Base-by-base conservation (phyloP, 2,113 vertebrate genomes). In the Podiceps cristatus region DNA sequence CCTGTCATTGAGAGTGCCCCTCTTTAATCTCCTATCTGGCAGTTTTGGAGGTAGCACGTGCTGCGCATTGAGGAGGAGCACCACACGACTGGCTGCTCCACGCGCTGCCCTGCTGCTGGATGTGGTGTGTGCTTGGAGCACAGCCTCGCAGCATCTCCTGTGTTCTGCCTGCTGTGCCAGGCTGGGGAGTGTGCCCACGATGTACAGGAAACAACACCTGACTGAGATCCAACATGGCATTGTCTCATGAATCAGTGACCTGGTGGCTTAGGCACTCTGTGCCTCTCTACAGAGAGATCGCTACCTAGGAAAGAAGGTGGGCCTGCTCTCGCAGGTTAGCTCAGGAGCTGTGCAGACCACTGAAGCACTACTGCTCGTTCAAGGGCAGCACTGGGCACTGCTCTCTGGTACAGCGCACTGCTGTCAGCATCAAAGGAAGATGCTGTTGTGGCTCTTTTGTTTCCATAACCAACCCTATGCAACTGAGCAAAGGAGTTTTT, bases 371-470 rank as follows among this genome's bases (percentile, higher is more conserved):
- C 28, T 1, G 0, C 37, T 78, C 14, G 89, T 83, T 42, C 84
- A 89, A 14, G 10, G 40, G 8, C 64, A 85, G 78, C 4, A 2
- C 45, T 73, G 78, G 27, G 8, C 1, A 3, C 63, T 44, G 44
- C 52, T 90, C n/a, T 50, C 28, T 50, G 33, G 52, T 50, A 55
- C 28, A 91, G 50, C 50, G 37, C 16, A 17, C 33, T 69, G 66
- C 67, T 86, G 35, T 27, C 53, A 11, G 68, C 8, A 52, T 60
- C 67, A 76, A 40, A 88, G 50, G 33, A 64, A 6, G 16, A 29
- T 82, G 63, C 55, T 93, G 18, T 59, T 92, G 55, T 80, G 31
- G 49, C 78, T 66, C n/a, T 93, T 78, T 18, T 56, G 15, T 76
- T 93, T 59, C 45, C 37, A 5, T 63, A 95, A 80, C 28, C 84